phyloP scores from a whole-genome alignment of 2,113 vertebrate genomes.

The Spheniscus mendiculus region DNA sequence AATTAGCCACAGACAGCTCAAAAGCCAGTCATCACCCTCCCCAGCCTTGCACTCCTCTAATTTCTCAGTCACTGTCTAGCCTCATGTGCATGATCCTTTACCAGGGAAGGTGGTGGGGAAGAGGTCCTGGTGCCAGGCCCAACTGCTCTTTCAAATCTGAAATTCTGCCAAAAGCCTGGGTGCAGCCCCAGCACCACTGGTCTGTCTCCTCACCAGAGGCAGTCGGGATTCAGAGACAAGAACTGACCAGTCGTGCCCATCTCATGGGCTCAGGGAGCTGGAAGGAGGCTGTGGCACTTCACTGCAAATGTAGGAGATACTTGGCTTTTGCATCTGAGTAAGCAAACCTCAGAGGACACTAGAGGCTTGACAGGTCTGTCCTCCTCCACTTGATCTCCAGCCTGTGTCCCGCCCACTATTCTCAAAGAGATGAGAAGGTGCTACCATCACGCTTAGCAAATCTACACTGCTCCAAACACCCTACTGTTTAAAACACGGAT shows the following conservation, averaged over 20 bases:
- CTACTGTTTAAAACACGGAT: not conserved
- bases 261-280: accelerated
- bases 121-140: not conserved
- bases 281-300: not conserved
- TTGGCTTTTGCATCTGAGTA: not conserved
- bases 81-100: not conserved
- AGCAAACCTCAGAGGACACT: not conserved
- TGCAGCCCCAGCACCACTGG: not conserved
- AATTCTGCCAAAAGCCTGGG: not conserved
- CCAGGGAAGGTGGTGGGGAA: not conserved
- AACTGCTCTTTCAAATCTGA: not conserved
- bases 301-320: not conserved
- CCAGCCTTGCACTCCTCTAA: not conserved
- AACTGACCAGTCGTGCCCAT: not conserved
- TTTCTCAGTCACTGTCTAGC: not conserved
- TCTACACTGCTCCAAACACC: not conserved
- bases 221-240: not conserved
- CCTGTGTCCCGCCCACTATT: accelerated
- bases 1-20: not conserved
- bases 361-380: not conserved
- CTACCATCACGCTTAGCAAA: not conserved
- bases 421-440: not conserved
- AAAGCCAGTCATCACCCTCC: not conserved
- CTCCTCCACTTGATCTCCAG: not conserved
- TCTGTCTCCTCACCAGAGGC: not conserved